Conservation (phyloP, 1,140 invertebrate species). For the Ceratoteleas bidentatus region DNA sequence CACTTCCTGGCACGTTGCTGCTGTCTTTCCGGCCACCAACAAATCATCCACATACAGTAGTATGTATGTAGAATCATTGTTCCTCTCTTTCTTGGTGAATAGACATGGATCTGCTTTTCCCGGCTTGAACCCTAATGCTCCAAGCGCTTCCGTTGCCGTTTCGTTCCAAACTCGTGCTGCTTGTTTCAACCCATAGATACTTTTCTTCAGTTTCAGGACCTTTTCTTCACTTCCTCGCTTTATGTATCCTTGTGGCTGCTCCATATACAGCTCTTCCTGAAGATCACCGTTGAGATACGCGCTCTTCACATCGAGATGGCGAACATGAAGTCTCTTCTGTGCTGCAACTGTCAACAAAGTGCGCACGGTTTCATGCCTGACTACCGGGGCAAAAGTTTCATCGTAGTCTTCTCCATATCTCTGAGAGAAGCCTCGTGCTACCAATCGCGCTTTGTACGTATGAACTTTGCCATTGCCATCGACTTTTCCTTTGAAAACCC, state of each 20-base stretch:
- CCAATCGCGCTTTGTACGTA: conserved; percentile 76
- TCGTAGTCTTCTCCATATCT: no score
- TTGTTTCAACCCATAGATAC: conserved; percentile 22
- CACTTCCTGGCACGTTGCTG: background rate
- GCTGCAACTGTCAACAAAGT: background rate
- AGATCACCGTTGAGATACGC: conserved; percentile 30
- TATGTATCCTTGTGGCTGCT: conserved; percentile 19
- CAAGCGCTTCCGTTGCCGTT: conserved; percentile 1
- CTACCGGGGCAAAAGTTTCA: no score
- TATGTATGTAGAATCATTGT: background rate
- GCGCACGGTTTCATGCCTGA: background rate
- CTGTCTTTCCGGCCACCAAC: conserved; percentile 3
- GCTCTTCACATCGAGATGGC: conserved; percentile 20
- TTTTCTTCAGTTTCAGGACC: background rate
- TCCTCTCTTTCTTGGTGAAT: conserved; percentile 4
- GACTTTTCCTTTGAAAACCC: conserved; percentile 76
- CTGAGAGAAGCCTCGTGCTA: conserved; percentile 76
- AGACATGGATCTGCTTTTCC: conserved; percentile 24
- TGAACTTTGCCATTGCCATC: conserved; percentile 63
- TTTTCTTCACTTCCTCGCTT: conserved; percentile 1
- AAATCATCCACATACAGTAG: conserved; percentile 49
- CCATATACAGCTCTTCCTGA: conserved; percentile 16
- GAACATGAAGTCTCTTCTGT: background rate
- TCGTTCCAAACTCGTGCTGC: conserved; percentile 22
- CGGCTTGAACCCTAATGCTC: conserved; percentile 12